Evolutionary conservation across 2,113 vertebrate genomes (phyloP).

Genomic region (Mesembrinibis cayennensis): DNA sequence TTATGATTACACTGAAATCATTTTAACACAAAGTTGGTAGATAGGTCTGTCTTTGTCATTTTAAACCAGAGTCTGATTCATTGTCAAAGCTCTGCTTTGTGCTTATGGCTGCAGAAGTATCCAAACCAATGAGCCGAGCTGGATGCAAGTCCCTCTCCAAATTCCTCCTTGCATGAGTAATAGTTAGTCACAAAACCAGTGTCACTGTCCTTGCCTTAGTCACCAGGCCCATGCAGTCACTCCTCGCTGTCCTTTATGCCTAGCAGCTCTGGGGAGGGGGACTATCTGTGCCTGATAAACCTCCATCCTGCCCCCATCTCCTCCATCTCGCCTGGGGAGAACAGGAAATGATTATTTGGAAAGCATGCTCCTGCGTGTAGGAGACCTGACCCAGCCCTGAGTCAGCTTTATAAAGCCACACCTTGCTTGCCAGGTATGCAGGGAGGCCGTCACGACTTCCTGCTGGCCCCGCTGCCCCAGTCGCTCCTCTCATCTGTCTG

Average conservation of each 20-base stretch:
- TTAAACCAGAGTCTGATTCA: conserved; percentile 25
- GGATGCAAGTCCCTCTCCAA: background rate
- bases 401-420: conserved; percentile 53
- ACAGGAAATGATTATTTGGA: conserved; percentile 27
- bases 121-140: background rate
- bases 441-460: conserved; percentile 33
- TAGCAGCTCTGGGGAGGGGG: background rate
- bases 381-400: conserved; percentile 46
- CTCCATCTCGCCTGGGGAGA: background rate
- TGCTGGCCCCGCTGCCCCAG: background rate
- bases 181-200: conserved; percentile 30
- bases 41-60: conserved; percentile 42
- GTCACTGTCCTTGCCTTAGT: conserved; percentile 27
- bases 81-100: conserved; percentile 60
- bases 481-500: background rate
- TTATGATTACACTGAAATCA: background rate
- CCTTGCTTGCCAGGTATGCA: conserved; percentile 60
- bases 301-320: background rate
- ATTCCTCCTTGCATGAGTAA: conserved; percentile 54
- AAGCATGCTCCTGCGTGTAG: conserved; percentile 1
- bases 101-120: conserved; percentile 18
- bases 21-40: background rate
- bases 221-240: background rate
- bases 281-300: background rate
- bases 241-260: background rate